A percentile compares a stretch with the other conserved stretches of the same genome.
Evolutionary conservation across 2,113 vertebrate species (phyloP).

Genomic region (Hippocampus comes): DNA sequence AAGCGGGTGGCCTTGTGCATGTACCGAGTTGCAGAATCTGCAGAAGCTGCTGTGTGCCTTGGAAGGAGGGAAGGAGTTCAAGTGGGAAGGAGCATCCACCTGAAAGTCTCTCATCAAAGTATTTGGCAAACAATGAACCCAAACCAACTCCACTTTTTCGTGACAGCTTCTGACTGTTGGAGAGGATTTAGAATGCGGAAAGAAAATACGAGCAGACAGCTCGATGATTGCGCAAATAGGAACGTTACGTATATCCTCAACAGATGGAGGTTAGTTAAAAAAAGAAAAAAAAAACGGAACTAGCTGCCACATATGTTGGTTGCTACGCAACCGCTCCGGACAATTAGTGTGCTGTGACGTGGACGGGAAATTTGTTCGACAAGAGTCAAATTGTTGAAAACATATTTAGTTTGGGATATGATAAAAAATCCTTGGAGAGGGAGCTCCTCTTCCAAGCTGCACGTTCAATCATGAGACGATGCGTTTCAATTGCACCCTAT

Average conservation of each 20-base stretch:
- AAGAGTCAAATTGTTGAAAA: too few relatives aligned
- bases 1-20: too few relatives aligned
- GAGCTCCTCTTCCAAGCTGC: too few relatives aligned
- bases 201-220: constrained; percentile 60
- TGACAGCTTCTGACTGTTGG: constrained; percentile 49
- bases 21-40: too few relatives aligned
- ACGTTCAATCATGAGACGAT: too few relatives aligned
- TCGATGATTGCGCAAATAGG: constrained; percentile 50
- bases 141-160: too few relatives aligned
- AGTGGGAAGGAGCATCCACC: constrained; percentile 26
- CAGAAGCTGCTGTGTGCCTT: too few relatives aligned
- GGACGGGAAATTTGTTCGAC: constrained; percentile 7
- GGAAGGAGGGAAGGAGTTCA: too few relatives aligned
- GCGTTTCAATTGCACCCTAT: too few relatives aligned
- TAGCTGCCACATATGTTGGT: constrained; percentile 56
- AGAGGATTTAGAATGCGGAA: constrained; percentile 28
- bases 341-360: constrained; percentile 42
- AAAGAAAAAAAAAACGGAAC: constrained; percentile 53
- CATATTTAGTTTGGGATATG: too few relatives aligned
- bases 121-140: constrained; percentile 28
- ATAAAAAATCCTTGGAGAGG: too few relatives aligned
- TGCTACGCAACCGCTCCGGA: constrained; percentile 60
- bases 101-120: constrained; percentile 51
- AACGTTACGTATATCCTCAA: constrained; percentile 35
- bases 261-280: constrained; percentile 52